phyloP scores from a whole-genome alignment of 2,797 vertebrate genomes.

The Cirrhinus mrigala region DNA sequence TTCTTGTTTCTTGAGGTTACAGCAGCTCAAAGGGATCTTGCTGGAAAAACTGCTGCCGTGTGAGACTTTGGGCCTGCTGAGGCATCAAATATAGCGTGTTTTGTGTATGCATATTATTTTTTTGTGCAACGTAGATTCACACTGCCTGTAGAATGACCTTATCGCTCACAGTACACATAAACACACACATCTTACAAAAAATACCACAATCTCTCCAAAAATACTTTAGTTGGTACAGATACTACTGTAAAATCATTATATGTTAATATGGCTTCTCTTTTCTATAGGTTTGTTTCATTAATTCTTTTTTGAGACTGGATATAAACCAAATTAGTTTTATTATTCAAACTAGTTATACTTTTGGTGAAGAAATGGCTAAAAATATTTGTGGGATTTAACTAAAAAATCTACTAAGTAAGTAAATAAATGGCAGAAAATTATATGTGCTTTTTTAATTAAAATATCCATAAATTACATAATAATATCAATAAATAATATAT shows the following conservation, averaged over 20 bases:
- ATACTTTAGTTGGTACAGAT: not conserved
- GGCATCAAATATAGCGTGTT: slow-evolving; percentile 5
- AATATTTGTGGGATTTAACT: no score
- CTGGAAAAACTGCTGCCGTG: slow-evolving; percentile 27
- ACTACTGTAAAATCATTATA: not conserved
- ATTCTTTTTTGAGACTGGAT: not conserved
- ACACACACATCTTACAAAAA: not conserved
- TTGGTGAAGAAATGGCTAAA: no score
- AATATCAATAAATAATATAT: no score
- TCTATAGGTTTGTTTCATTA: not conserved
- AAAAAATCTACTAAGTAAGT: no score
- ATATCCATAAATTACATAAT: no score
- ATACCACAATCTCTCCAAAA: not conserved
- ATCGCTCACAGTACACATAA: not conserved
- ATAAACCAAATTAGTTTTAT: not conserved
- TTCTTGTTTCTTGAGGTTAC: slow-evolving; percentile 15
- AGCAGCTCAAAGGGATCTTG: slow-evolving; percentile 21
- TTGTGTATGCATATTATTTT: slow-evolving; percentile 22
- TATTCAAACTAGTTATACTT: not conserved
- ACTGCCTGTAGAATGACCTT: not conserved
- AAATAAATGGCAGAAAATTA: no score
- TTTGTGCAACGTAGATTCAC: not conserved
- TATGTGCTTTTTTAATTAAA: no score
- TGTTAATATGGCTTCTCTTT: not conserved
- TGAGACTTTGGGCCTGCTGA: slow-evolving; percentile 22